phyloP scores from a whole-genome alignment of 2,113 vertebrate genomes.

The Microcebus tavaratra region DNA sequence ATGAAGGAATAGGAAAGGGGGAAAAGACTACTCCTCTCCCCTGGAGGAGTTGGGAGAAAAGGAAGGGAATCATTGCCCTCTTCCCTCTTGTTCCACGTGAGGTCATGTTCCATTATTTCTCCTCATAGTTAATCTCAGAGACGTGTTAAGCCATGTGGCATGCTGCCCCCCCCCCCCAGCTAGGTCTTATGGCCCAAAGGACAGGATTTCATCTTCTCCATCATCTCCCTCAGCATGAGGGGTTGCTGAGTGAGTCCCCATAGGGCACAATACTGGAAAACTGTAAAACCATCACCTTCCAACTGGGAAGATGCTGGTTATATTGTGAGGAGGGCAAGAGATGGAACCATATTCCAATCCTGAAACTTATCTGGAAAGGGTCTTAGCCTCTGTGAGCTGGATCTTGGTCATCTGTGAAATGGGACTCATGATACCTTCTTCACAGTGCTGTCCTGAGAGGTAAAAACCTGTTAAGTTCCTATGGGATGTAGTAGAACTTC shows the following conservation, averaged over 20 bases:
- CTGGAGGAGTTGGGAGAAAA: too few relatives aligned
- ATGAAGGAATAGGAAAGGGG: too few relatives aligned
- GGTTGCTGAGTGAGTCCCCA: neutral
- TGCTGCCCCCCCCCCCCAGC: too few relatives aligned
- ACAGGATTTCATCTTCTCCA: neutral
- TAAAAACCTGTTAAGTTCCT: neutral
- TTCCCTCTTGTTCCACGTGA: too few relatives aligned
- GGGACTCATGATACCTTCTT: neutral
- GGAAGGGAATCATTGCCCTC: too few relatives aligned
- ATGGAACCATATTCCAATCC: neutral
- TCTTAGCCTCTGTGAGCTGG: neutral
- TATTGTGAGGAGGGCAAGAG: neutral
- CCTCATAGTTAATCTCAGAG: too few relatives aligned
- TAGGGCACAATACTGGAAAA: neutral
- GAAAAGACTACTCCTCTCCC: too few relatives aligned
- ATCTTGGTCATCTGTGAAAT: neutral
- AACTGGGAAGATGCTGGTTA: neutral
- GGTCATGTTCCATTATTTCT: too few relatives aligned
- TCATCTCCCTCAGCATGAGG: neutral
- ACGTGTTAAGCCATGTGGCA: too few relatives aligned
- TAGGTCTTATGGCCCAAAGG: neutral
- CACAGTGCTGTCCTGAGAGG: neutral
- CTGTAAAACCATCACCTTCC: neutral
- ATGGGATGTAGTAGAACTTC: neutral
- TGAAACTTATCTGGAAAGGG: neutral